Conservation (phyloP, 2,113 vertebrate species). For the Mandrillus leucophaeus region DNA sequence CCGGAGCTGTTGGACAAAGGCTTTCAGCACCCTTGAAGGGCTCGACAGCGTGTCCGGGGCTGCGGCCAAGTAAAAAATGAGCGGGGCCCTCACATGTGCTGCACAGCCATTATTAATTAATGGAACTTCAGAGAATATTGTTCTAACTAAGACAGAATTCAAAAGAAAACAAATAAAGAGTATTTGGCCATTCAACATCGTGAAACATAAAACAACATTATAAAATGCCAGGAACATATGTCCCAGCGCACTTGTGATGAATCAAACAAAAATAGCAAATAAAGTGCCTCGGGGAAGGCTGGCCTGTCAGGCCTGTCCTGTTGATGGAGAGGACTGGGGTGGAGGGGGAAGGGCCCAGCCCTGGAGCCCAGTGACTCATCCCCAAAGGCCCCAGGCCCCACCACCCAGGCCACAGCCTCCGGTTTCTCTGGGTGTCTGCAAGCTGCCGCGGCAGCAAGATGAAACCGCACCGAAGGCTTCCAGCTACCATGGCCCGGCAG, state of each 20-base stretch:
- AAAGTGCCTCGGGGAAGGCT: not conserved
- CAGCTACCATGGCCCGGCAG: not conserved
- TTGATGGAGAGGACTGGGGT: constrained; percentile 37
- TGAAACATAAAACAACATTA: constrained; percentile 71
- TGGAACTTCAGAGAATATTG: constrained; percentile 69
- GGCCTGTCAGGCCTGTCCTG: constrained; percentile 4
- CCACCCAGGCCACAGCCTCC: not conserved
- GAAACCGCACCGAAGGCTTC: not conserved
- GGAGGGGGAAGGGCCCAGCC: not conserved
- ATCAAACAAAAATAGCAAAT: constrained; percentile 75
- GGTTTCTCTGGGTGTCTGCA: not conserved
- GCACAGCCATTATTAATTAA: constrained; percentile 78
- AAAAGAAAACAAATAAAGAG: constrained; percentile 77
- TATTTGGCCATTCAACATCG: constrained; percentile 71
- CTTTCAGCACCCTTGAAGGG: constrained; percentile 68
- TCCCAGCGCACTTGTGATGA: constrained; percentile 61
- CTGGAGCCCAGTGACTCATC: not conserved
- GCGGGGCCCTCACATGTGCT: constrained; percentile 66
- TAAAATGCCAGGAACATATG: constrained; percentile 64
- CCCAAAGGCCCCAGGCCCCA: not conserved
- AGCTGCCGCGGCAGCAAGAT: not conserved
- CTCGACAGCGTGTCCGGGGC: constrained; percentile 39
- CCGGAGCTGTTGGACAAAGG: constrained; percentile 50
- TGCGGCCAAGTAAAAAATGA: constrained; percentile 64
- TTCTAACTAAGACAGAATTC: constrained; percentile 64